Base-by-base conservation (phyloP, 2,113 vertebrate species). In the Elephantulus edwardii region DNA sequence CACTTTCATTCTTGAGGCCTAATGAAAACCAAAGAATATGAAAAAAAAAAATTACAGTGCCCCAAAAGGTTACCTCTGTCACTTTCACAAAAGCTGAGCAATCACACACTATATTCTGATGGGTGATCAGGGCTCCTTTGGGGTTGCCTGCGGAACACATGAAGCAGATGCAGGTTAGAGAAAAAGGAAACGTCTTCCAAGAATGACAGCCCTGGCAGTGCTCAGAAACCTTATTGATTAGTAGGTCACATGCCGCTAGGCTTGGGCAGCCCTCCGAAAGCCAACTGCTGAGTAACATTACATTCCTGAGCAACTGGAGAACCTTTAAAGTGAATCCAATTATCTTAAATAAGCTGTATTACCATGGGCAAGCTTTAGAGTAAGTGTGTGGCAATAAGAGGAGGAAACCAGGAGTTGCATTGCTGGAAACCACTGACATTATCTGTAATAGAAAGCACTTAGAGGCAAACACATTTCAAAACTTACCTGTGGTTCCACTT, bases 401-500 rank as follows among this genome's bases (percentile, higher is more conserved):
- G 77, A 3, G 50, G 58, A 83, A 76, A 93, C 2, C 33, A 58
- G 70, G 26, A 13, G 46, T 91, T 83, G 35, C 40, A 68, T 54
- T 52, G 78, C 60, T 68, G 44, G 52, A 56, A 74, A 54, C 48
- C 14, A 72, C 6, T 10, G 22, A 50, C 2, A 56, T 7, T n/a
- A n/a, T n/a, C n/a, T n/a, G n/a, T n/a, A n/a, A n/a, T 6, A 70
- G 78, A 68, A 9, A 70, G 52, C 44, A 11, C 8, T 38, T 0
- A 48, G 75, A 85, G 38, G 42, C 8, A 72, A 44, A 42, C 46
- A 12, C 10, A 52, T 33, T 58, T 87, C 54, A 75, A 91, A 86
- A 56, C 56, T 56, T 98, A 99, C 99, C 99, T 98, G 99, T 99
- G 13, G 99, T 99, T 96, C 99, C 99, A 95, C 99, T 99, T 97